Base-by-base conservation (phyloP, 2,797 vertebrate genomes). In the Amblyraja radiata region DNA sequence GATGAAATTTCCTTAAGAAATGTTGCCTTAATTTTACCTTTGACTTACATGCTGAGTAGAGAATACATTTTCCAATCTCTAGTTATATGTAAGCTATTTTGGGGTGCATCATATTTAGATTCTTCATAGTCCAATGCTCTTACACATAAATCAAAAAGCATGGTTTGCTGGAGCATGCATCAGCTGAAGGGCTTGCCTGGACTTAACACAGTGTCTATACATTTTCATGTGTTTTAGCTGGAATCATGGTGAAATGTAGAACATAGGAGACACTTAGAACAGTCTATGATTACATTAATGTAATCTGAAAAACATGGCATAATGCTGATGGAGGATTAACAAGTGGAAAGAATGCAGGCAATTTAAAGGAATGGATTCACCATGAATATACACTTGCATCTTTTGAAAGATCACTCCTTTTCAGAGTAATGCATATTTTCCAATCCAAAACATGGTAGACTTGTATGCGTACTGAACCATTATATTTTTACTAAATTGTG, bases 401-500 rank as follows among this genome's bases (percentile, higher is more conserved):
- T n/a, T 16, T 14, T 86, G 28, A 86, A 63, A n/a, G n/a, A 68
- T 68, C n/a, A 13, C 32, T 28, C 28, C 28, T n/a, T 18, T 2
- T 32, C 83, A 32, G 7, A 58, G 18, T 63, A n/a, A 10, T 88
- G n/a, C 21, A 88, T 36, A 36, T 36, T 21, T 68, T 68, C 84
- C 63, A 68, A 0, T 68, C 7, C 61, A 21, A 88, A 86, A 88
- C 61, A 68, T 68, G 39, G n/a, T 65, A 32, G 28, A 88, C 1
- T 14, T 68, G 16, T 36, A 65, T 68, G 63, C 11, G 32, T 88
- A 65, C 21, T 46, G 11, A 28, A 91, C 68, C 11, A 76, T 76
- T 76, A 46, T n/a, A 39, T 74, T 58, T 86, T 74, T 39, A 92
- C 5, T 92, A 71, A 92, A 91, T 14, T 92, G 21, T 73, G 71